phyloP scores from a whole-genome alignment of 2,888 invertebrate species.

The Heliconius ethilla region DNA sequence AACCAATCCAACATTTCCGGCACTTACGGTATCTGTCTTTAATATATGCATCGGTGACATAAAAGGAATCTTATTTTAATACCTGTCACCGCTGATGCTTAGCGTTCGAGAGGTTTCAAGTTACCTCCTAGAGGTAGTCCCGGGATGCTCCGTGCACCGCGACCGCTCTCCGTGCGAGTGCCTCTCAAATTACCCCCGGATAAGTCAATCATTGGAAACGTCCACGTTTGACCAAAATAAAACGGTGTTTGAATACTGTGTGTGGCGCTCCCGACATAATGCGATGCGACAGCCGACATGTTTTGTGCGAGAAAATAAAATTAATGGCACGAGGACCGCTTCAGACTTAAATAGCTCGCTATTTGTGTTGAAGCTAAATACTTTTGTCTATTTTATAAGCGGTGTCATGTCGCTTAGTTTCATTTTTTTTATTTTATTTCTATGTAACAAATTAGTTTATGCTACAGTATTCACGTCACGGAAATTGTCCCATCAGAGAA shows the following conservation, averaged over 20 bases:
- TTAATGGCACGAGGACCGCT: slow-evolving; percentile 75
- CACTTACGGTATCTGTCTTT: slow-evolving; percentile 42
- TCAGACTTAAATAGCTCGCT: slow-evolving; percentile 77
- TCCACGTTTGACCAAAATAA: slow-evolving; percentile 75
- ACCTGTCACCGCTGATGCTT: slow-evolving; percentile 60
- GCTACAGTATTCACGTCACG: slow-evolving; percentile 66
- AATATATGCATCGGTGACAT: slow-evolving; percentile 48
- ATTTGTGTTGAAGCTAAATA: slow-evolving; percentile 76
- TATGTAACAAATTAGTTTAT: slow-evolving; percentile 73
- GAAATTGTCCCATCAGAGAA: slow-evolving; percentile 69
- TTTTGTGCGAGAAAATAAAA: slow-evolving; percentile 82
- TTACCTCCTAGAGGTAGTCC: slow-evolving; percentile 62
- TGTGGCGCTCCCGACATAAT: slow-evolving; percentile 76
- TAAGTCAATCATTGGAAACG: slow-evolving; percentile 81
- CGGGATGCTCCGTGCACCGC: slow-evolving; percentile 47
- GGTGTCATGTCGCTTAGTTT: slow-evolving; percentile 64
- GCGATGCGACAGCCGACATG: slow-evolving; percentile 80
- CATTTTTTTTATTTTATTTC: slow-evolving; percentile 64
- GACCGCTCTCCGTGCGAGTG: slow-evolving; percentile 58
- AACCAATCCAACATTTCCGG: slow-evolving; percentile 39
- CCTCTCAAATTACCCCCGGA: slow-evolving; percentile 81
- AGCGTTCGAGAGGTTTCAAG: slow-evolving; percentile 55
- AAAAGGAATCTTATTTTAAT: slow-evolving; percentile 58
- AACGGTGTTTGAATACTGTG: slow-evolving; percentile 77
- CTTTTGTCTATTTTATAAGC: slow-evolving; percentile 79